phyloP scores from a whole-genome alignment of 1,140 invertebrate genomes.

The Chionoecetes opilio region DNA sequence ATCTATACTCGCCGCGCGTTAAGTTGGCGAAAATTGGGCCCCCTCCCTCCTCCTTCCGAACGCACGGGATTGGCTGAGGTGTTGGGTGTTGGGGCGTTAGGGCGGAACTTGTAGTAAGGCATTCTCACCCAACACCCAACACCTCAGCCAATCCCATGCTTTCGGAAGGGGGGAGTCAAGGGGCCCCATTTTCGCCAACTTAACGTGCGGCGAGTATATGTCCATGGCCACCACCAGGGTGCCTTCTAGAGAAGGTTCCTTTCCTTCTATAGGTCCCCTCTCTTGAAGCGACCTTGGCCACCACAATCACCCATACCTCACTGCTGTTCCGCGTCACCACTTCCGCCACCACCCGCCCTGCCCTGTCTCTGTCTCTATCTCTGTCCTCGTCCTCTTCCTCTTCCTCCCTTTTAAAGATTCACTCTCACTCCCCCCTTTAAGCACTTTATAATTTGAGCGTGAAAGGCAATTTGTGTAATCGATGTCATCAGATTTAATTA shows the following conservation, averaged over 20 bases:
- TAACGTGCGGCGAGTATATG: too few relatives aligned
- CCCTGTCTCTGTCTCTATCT: neutral
- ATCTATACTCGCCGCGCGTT: neutral
- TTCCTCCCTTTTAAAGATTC: neutral
- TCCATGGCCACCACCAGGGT: neutral
- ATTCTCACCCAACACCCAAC: too few relatives aligned
- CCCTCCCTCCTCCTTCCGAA: too few relatives aligned
- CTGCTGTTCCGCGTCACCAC: neutral
- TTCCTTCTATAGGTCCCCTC: too few relatives aligned
- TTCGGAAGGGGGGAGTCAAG: too few relatives aligned
- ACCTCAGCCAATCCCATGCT: too few relatives aligned
- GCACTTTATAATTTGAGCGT: slow-evolving; percentile 15
- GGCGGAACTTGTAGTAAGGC: too few relatives aligned
- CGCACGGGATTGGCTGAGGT: too few relatives aligned
- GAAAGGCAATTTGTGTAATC: slow-evolving; percentile 9
- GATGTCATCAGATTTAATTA: slow-evolving; percentile 30
- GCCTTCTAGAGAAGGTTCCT: neutral
- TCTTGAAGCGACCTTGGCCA: neutral
- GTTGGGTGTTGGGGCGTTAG: too few relatives aligned
- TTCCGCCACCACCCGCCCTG: neutral
- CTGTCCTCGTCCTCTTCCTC: neutral
- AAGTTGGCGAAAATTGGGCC: too few relatives aligned
- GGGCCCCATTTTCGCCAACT: too few relatives aligned
- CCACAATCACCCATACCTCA: neutral
- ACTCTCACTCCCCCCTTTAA: neutral